phyloP scores from a whole-genome alignment of 2,113 vertebrate genomes.

The Chaetura pelagica region DNA sequence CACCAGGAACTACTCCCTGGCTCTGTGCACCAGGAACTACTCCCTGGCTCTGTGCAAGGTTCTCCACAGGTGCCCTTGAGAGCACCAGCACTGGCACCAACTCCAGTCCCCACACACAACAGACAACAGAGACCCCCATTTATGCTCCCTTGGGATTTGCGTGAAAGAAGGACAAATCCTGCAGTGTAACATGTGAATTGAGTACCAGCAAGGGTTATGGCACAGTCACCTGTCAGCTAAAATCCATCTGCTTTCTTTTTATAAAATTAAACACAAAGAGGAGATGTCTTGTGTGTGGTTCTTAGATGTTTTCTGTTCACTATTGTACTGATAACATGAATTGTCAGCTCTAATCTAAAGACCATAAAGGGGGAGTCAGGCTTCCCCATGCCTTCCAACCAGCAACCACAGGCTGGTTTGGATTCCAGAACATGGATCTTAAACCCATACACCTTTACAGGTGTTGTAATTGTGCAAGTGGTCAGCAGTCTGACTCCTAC shows the following conservation, averaged over 20 bases:
- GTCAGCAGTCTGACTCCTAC: background rate
- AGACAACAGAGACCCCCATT: no score
- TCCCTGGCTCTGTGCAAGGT: rapidly evolving
- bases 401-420: background rate
- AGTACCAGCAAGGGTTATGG: background rate
- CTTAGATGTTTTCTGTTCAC: background rate
- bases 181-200: background rate
- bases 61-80: no score
- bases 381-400: background rate
- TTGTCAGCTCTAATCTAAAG: background rate
- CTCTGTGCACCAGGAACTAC: background rate
- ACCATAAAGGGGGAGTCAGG: background rate
- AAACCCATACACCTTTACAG: background rate
- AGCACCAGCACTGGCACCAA: no score
- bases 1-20: no score
- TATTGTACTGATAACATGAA: background rate
- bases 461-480: background rate
- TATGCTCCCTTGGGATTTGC: background rate
- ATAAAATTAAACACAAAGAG: background rate
- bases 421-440: background rate
- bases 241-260: background rate
- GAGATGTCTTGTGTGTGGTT: rapidly evolving
- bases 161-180: background rate
- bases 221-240: background rate
- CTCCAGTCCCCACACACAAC: background rate